These are phyloP conservation scores for Diploptera punctata DNA, from an alignment of 2,888 invertebrate genomes.

Conservation along the genomic window DNA sequence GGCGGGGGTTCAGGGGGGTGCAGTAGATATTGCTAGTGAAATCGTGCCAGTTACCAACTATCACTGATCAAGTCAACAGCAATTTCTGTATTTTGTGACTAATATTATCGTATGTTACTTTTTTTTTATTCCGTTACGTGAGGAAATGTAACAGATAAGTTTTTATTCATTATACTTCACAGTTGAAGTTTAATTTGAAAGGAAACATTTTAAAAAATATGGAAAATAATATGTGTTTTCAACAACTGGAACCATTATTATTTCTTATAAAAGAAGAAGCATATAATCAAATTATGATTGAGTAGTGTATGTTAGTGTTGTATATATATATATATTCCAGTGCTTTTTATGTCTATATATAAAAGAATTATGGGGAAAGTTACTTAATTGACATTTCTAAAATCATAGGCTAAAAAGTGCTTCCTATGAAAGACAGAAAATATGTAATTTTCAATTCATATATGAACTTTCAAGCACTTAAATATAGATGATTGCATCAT, in stretches of 20 bases:
- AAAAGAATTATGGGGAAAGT: background rate
- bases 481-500: too few species aligned
- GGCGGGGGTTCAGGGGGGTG: background rate
- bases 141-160: background rate
- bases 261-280: too few species aligned
- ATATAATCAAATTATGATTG: background rate
- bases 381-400: background rate
- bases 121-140: background rate
- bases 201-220: background rate
- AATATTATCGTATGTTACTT: background rate
- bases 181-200: background rate
- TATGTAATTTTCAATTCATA: too few species aligned
- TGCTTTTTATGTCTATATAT: background rate
- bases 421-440: too few species aligned
- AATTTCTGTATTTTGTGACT: background rate
- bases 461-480: too few species aligned
- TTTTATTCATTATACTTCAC: background rate
- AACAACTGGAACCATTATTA: too few species aligned
- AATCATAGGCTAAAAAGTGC: too few species aligned
- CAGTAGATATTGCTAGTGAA: background rate
- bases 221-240: background rate
- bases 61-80: background rate
- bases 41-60: constrained; percentile 28
- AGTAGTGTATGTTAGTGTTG: background rate
- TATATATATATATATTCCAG: background rate